These are phyloP conservation scores for Halichondria panicea DNA, from an alignment of 37 sponge, comb jelly and placozoan species.

Conservation along the genomic window DNA sequence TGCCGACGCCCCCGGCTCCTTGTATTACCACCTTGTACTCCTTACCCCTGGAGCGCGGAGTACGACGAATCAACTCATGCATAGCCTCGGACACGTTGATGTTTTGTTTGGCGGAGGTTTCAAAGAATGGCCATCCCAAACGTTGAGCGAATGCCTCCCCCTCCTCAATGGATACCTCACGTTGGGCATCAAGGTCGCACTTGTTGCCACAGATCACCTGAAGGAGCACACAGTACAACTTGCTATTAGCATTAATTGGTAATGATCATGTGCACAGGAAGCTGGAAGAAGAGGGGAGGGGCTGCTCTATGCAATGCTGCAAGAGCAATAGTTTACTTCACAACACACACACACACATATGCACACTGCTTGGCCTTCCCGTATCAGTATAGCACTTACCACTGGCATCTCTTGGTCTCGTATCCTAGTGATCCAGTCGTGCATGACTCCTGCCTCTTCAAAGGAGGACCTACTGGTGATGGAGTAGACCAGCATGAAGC, in stretches of 20 bases:
- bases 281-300: no score
- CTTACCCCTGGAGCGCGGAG: constrained; percentile 51
- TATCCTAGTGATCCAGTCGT: constrained; percentile 63
- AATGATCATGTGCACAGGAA: no score
- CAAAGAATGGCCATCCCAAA: constrained; percentile 78
- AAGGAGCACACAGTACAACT: no score
- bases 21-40: constrained; percentile 73
- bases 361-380: no score
- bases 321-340: no score
- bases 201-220: constrained; percentile 94
- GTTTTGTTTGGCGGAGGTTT: constrained; percentile 88
- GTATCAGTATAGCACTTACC: constrained; percentile 37
- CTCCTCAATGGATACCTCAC: constrained; percentile 63
- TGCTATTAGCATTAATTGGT: no score
- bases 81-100: constrained; percentile 77
- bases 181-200: constrained; percentile 57
- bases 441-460: constrained; percentile 75
- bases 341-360: no score
- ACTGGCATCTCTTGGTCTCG: constrained; percentile 75
- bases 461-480: constrained; percentile 73
- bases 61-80: constrained; percentile 72
- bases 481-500: constrained; percentile 91
- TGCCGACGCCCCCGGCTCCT: constrained; percentile 92
- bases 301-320: no score
- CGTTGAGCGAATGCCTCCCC: constrained; percentile 57